A percentile compares a stretch with the other conserved stretches of the same genome.
Evolutionary conservation across 2,797 vertebrate species (phyloP).

Genomic region (Cynopterus sphinx): DNA sequence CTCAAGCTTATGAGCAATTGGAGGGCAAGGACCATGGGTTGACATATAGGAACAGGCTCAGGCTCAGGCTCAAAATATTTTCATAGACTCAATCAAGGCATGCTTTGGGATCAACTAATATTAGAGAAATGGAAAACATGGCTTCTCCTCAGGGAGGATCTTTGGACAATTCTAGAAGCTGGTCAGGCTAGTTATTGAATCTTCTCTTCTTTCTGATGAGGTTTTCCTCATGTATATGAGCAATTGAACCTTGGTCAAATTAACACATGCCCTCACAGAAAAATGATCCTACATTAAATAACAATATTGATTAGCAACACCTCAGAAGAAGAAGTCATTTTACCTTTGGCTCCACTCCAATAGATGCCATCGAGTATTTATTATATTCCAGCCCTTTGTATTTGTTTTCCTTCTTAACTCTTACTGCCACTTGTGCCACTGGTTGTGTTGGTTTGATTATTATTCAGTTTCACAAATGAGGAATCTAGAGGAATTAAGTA

Average conservation of each 20-base stretch:
- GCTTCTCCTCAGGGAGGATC: not conserved
- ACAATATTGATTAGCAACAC: not conserved
- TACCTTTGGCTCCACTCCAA: not conserved
- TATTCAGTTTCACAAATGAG: not conserved
- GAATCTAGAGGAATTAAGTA: not conserved
- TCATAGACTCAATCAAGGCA: not conserved
- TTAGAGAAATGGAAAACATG: not conserved
- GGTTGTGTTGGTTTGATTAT: not conserved
- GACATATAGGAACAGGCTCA: not conserved
- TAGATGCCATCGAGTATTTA: not conserved
- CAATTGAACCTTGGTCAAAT: not conserved
- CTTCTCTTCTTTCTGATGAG: not conserved
- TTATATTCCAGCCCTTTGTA: not conserved
- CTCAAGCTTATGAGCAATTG: not conserved
- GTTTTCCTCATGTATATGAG: not conserved
- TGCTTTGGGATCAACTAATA: not conserved
- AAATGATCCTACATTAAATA: not conserved
- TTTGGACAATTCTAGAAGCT: not conserved
- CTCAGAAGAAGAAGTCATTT: not conserved
- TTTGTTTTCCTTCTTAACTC: not conserved
- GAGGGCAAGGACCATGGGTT: not conserved
- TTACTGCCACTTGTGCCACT: not conserved
- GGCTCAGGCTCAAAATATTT: not conserved
- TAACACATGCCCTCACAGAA: not conserved
- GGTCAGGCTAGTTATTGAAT: not conserved